Evolutionary conservation across 2,888 invertebrate genomes (phyloP).

Genomic region (Mythimna loreyi): DNA sequence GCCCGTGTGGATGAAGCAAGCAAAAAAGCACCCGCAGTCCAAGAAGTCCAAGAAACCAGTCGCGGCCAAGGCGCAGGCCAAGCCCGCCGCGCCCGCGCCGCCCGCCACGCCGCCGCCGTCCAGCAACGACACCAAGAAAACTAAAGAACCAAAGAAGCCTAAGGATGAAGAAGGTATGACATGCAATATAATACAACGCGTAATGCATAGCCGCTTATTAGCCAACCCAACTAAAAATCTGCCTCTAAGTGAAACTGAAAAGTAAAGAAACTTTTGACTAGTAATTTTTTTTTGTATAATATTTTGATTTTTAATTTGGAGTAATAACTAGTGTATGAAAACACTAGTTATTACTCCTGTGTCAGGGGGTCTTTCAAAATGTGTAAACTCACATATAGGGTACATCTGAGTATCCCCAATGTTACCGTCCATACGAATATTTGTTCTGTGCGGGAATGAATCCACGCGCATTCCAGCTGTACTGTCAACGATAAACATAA

Average conservation of each 20-base stretch:
- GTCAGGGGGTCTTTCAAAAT: no score
- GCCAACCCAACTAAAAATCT: neutral
- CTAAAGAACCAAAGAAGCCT: constrained; percentile 85
- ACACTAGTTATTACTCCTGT: no score
- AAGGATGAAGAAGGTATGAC: constrained; percentile 74
- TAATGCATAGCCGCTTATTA: constrained; percentile 1
- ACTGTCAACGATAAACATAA: neutral
- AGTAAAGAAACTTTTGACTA: neutral
- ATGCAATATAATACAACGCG: neutral
- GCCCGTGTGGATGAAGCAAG: constrained; percentile 86
- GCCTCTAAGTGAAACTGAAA: no score
- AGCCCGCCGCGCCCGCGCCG: constrained; percentile 65
- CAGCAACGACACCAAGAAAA: constrained; percentile 74
- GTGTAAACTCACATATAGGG: no score
- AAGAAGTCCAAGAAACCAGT: constrained; percentile 76
- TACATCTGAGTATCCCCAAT: no score
- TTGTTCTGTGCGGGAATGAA: no score
- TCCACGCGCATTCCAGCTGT: no score
- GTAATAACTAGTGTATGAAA: no score
- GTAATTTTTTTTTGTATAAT: neutral
- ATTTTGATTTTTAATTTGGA: no score
- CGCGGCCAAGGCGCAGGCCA: constrained; percentile 71
- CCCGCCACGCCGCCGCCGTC: constrained; percentile 71
- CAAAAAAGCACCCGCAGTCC: constrained; percentile 77
- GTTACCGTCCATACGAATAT: no score